Base-by-base conservation (phyloP, 2,797 vertebrate species). In the Leptatherina wallacei region DNA sequence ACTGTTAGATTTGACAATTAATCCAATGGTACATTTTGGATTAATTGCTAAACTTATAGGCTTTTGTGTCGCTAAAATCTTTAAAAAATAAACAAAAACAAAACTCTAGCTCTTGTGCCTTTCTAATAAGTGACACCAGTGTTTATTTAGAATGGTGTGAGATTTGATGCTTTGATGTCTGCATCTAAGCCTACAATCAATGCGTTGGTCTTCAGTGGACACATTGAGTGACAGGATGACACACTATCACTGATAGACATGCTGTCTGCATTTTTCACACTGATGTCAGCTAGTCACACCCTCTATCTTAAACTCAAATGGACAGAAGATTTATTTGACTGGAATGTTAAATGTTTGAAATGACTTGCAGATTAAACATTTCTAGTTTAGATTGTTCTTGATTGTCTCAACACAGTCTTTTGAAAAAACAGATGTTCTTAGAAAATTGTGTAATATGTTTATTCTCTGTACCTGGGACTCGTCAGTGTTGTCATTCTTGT, bases 181-280 rank as follows among this genome's bases (percentile, higher is more conserved):
- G 65, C 44, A 11, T 58, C 30, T 32, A 32, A 32, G 30, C 30
- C 6, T 32, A 32, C 30, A 32, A 32, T 32, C 30, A 32, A 6
- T 32, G 30, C 2, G 30, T 32, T 32, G 30, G 30, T 32, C 30
- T 6, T 32, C 2, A 32, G 30, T n/a, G n/a, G n/a, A 63, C 47
- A 11, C 61, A 66, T 29, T 14, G 54, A 81, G 40, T 78, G 82
- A 84, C 72, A 82, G 62, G 49, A 71, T 78, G 67, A 82, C 42
- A 36, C 8, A n/a, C 35, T 63, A 12, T 65, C 59, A 16, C 14
- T 72, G 63, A 79, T 42, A 42, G 16, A 42, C 40, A 42, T 42
- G 18, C 40, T 42, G 40, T 42, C 40, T 42, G 40, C 40, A 42
- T 40, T 42, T 42, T 63, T 83, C 57, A 65, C 35, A 55, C 44